Conservation (phyloP, 2,797 vertebrate species). For the Ateles fusciceps region DNA sequence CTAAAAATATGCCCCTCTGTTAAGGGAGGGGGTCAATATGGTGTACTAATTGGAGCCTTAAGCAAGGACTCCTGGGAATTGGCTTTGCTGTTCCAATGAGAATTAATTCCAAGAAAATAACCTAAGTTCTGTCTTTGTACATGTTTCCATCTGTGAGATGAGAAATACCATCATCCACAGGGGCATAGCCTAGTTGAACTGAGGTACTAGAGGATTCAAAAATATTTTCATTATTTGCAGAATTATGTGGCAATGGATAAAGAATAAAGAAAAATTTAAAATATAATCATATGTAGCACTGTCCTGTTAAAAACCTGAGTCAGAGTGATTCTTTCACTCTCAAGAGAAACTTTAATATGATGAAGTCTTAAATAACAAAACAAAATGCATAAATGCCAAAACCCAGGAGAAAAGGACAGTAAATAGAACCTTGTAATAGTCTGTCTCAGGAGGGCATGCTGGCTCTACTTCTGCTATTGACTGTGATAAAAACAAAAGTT, state of each 20-base stretch:
- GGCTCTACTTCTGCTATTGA: background rate
- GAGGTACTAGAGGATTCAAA: background rate
- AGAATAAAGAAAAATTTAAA: background rate
- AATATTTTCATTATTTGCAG: background rate
- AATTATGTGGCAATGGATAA: background rate
- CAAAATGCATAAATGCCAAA: slow-evolving; percentile 57
- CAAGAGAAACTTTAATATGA: slow-evolving; percentile 13
- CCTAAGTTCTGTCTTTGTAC: background rate
- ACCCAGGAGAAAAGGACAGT: slow-evolving; percentile 39
- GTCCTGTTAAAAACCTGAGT: background rate
- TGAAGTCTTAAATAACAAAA: slow-evolving; percentile 60
- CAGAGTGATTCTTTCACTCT: background rate
- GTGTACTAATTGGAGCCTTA: background rate
- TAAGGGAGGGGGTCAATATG: background rate
- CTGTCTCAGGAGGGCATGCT: background rate
- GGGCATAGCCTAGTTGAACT: background rate
- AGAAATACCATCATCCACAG: background rate
- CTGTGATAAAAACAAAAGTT: slow-evolving; percentile 17
- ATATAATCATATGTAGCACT: background rate
- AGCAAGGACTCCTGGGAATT: background rate
- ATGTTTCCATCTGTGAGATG: background rate
- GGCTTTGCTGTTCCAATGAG: background rate
- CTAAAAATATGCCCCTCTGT: background rate
- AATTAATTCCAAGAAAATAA: background rate
- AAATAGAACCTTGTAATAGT: slow-evolving; percentile 30